Conservation (phyloP, 1,140 invertebrate genomes). For the Drosophila bocki region DNA sequence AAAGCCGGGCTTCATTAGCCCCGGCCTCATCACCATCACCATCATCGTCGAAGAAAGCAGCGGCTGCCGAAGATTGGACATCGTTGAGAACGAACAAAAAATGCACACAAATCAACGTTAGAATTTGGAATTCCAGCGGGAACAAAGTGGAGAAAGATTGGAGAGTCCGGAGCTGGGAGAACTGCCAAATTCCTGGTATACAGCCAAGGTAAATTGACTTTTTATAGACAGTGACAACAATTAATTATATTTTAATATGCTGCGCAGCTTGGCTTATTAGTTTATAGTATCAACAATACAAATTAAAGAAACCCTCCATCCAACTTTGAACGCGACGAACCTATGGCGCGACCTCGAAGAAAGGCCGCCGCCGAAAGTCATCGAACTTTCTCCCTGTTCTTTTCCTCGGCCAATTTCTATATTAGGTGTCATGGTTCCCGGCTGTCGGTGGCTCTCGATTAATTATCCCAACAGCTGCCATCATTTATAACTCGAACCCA, state of each 20-base stretch:
- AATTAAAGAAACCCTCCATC: slow-evolving; percentile 51
- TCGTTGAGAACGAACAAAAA: slow-evolving; percentile 56
- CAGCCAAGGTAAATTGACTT: slow-evolving; percentile 70
- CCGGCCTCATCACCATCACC: slow-evolving; percentile 35
- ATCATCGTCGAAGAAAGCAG: slow-evolving; percentile 59
- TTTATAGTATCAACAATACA: slow-evolving; percentile 80
- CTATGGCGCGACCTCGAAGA: slow-evolving; percentile 52
- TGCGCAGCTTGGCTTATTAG: slow-evolving; percentile 74
- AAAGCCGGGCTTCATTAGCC: slow-evolving; percentile 55
- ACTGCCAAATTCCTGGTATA: slow-evolving; percentile 55
- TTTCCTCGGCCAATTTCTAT: slow-evolving; percentile 72
- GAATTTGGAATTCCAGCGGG: slow-evolving; percentile 59
- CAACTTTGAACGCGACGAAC: not conserved
- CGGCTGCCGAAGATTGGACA: slow-evolving; percentile 57
- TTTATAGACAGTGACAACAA: slow-evolving; percentile 83
- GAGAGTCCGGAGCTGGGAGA: slow-evolving; percentile 12
- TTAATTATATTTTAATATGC: slow-evolving; percentile 84
- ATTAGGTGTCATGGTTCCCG: slow-evolving; percentile 70
- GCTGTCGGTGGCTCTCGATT: slow-evolving; percentile 49
- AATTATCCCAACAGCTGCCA: slow-evolving; percentile 46
- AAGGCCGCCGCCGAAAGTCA: slow-evolving; percentile 77
- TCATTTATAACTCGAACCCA: slow-evolving; percentile 44
- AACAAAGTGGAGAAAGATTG: slow-evolving; percentile 55
- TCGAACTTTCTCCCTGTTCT: slow-evolving; percentile 75
- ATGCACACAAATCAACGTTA: slow-evolving; percentile 80